Conservation (phyloP, 64 coral and sea anemone species). For the Trachythela sp. region DNA sequence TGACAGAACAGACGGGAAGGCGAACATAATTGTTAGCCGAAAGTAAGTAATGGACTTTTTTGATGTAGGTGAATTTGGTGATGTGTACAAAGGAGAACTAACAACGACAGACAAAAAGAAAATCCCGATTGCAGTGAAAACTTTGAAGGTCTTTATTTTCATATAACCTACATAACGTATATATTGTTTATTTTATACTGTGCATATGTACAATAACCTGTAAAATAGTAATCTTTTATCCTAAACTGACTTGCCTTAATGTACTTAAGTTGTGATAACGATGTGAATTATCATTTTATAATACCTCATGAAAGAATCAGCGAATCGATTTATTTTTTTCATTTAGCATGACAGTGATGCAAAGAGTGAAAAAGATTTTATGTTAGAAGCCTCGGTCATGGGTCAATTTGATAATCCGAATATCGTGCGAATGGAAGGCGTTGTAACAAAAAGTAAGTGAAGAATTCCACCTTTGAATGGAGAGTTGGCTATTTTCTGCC, state of each 20-base stretch:
- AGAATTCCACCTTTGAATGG: background rate
- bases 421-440: constrained; percentile 84
- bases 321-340: background rate
- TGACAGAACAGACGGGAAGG: too few relatives aligned
- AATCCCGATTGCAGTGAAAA: background rate
- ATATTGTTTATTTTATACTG: too few relatives aligned
- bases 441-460: constrained; percentile 70
- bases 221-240: too few relatives aligned
- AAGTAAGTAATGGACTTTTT: background rate
- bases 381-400: constrained; percentile 81
- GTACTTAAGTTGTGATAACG: too few relatives aligned
- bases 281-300: too few relatives aligned
- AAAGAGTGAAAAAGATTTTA: constrained; percentile 73
- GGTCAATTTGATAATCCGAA: constrained; percentile 95
- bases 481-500: background rate
- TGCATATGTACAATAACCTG: too few relatives aligned
- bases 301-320: too few relatives aligned
- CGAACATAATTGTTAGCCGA: too few relatives aligned
- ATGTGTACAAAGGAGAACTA: background rate
- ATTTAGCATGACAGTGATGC: background rate
- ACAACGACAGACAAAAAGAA: background rate
- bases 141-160: background rate
- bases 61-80: background rate
- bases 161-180: background rate
- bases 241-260: too few relatives aligned